Base-by-base conservation (phyloP, 2,888 invertebrate genomes). In the Fissipunctia ypsillon region DNA sequence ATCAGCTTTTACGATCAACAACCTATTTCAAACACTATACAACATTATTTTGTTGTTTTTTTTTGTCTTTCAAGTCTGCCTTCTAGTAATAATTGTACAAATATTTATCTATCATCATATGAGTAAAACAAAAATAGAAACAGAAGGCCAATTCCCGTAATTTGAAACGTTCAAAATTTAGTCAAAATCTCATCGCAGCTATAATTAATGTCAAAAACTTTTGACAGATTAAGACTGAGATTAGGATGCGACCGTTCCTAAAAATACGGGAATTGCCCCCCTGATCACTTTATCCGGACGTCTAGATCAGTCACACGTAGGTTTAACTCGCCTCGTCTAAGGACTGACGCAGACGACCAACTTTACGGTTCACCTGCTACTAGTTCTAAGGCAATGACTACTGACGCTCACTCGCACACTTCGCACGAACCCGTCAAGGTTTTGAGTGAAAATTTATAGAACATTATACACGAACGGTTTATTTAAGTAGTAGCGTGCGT, bases 301-400 rank as follows among this genome's bases (percentile, higher is more conserved):
- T 57, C 28, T 43, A 67, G 63, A 63, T 76, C 25, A 45, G 65
- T 61, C 52, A 64, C 64, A 66, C 54, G 43, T 61, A 61, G 71
- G 45, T 57, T 67, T 64, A 69, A 35, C 43, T 54, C 61, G 48
- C 52, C 57, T 56, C 31, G 35, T 50, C 56, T 59, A 69, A 66
- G 60, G 56, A 78, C 78, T 85, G 86, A 88, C 81, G 83, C 83
- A 81, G 84, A 80, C 81, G 80, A 80, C 79, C 71, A 88, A 90
- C 83, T 90, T 89, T 81, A 57, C 48, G 31, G 64, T 57, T 61
- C 71, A 79, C 76, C 78, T 85, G 80, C 77, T 70, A 73, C 78
- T 69, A 79, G 84, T 84, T 80, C 73, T 69, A 75, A 74, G 85
- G 82, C 81, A 86, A 88, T 88, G 88, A 88, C 85, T 88, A 89